A percentile compares a stretch with the other conserved stretches of the same genome.
phyloP scores from a whole-genome alignment of 2,113 vertebrate genomes.

The Calidris pygmaea region DNA sequence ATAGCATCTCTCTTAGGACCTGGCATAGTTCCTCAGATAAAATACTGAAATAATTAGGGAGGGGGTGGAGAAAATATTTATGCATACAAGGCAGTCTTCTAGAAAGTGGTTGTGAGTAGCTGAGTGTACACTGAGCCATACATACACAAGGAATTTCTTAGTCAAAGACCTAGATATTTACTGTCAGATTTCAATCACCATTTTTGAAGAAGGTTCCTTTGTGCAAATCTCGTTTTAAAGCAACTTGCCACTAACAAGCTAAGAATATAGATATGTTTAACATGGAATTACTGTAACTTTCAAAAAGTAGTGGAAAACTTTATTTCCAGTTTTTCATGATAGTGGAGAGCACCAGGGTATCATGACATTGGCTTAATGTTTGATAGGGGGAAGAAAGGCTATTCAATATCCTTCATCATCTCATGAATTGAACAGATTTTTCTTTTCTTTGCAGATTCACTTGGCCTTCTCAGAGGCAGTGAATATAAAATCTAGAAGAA shows the following conservation, averaged over 20 bases:
- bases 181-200: not conserved
- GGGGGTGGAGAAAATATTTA: fast-evolving
- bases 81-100: not conserved
- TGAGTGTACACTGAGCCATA: not conserved
- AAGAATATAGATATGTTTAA: not conserved
- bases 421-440: not conserved
- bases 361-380: not conserved
- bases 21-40: not conserved
- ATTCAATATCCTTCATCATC: not conserved
- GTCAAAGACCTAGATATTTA: not conserved
- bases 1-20: not conserved
- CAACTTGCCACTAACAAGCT: not conserved
- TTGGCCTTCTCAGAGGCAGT: not conserved
- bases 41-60: not conserved
- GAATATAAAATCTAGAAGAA: not conserved
- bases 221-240: not conserved
- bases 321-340: not conserved
- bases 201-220: not conserved
- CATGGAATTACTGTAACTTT: not conserved
- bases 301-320: not conserved
- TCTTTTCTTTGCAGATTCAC: not conserved
- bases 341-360: not conserved
- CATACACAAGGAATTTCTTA: fast-evolving
- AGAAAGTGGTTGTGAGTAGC: not conserved
- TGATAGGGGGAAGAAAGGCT: not conserved